Percentiles rank a stretch among this genome's conserved stretches.
Conservation (phyloP, 2,888 invertebrate species). For the Xestoiulus laeticollis region DNA sequence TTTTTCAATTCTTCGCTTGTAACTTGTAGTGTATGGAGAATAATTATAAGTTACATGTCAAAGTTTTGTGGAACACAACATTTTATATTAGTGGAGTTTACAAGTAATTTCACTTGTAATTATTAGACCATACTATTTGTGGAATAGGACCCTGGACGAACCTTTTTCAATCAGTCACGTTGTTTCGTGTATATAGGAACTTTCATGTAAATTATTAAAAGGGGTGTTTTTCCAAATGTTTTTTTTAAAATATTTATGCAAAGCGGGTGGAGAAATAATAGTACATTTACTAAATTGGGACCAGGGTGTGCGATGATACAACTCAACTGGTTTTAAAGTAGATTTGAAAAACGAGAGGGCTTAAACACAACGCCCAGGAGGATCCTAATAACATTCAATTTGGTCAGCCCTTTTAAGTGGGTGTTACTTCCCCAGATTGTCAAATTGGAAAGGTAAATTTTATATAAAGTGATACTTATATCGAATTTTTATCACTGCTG, state of each 20-base stretch:
- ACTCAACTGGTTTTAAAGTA: slow-evolving; percentile 4
- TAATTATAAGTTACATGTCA: too few relatives aligned
- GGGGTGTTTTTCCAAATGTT: slow-evolving; percentile 16
- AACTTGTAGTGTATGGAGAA: too few relatives aligned
- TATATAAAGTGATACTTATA: neutral
- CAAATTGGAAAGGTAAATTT: too few relatives aligned
- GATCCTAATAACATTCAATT: neutral
- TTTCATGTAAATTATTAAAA: neutral
- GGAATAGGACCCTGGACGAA: too few relatives aligned
- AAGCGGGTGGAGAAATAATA: neutral
- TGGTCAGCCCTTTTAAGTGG: neutral
- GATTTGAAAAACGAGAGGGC: neutral
- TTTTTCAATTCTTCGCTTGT: too few relatives aligned
- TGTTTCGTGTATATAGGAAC: neutral
- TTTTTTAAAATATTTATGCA: slow-evolving; percentile 23
- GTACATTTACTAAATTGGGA: neutral
- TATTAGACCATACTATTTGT: too few relatives aligned
- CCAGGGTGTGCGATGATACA: neutral
- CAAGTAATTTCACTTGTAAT: too few relatives aligned
- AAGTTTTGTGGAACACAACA: too few relatives aligned
- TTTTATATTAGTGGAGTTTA: too few relatives aligned
- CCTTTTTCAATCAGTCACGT: neutral
- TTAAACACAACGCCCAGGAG: neutral
- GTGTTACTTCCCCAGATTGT: too few relatives aligned
- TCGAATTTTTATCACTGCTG: neutral